These are phyloP conservation scores for Copidosoma aretas DNA, from an alignment of 2,888 invertebrate genomes.

Conservation along the genomic window DNA sequence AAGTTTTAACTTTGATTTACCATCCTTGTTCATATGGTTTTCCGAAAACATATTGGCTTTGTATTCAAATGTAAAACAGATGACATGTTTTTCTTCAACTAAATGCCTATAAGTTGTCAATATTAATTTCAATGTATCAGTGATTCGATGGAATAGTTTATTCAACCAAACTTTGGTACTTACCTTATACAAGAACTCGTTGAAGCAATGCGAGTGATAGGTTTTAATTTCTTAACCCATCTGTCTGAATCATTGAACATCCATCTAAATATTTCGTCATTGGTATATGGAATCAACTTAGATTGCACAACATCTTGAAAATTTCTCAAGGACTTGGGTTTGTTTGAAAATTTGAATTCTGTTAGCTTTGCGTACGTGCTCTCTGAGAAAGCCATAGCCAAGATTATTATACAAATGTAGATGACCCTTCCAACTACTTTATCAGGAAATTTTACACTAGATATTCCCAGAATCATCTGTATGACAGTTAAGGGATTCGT, in stretches of 20 bases:
- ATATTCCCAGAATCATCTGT: slow-evolving; percentile 2
- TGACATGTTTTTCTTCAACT: not conserved
- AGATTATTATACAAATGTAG: slow-evolving; percentile 9
- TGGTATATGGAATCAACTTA: slow-evolving; percentile 1
- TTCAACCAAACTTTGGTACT: not conserved
- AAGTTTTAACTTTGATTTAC: slow-evolving; percentile 5
- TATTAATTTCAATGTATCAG: not conserved
- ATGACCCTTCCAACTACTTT: slow-evolving; percentile 15
- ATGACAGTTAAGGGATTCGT: not conserved
- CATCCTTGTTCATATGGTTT: not conserved
- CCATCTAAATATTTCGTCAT: slow-evolving; percentile 1
- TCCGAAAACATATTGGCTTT: slow-evolving; percentile 16
- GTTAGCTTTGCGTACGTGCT: slow-evolving; percentile 20
- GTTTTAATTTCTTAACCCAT: not conserved
- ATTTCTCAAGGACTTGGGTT: not conserved
- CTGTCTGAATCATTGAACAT: slow-evolving; percentile 10
- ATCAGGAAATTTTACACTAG: slow-evolving; percentile 1
- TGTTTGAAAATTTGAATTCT: not conserved
- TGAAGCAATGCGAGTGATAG: not conserved
- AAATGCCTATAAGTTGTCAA: slow-evolving; percentile 6
- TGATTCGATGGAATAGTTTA: not conserved
- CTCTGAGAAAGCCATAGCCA: slow-evolving; percentile 17
- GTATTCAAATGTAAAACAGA: slow-evolving; percentile 20
- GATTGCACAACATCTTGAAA: slow-evolving; percentile 9
- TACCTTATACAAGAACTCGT: slow-evolving; percentile 17